Percentiles rank a stretch among this genome's conserved stretches.
Evolutionary conservation across 2,888 invertebrate species (phyloP).

Genomic region (Silvanus unidentatus): DNA sequence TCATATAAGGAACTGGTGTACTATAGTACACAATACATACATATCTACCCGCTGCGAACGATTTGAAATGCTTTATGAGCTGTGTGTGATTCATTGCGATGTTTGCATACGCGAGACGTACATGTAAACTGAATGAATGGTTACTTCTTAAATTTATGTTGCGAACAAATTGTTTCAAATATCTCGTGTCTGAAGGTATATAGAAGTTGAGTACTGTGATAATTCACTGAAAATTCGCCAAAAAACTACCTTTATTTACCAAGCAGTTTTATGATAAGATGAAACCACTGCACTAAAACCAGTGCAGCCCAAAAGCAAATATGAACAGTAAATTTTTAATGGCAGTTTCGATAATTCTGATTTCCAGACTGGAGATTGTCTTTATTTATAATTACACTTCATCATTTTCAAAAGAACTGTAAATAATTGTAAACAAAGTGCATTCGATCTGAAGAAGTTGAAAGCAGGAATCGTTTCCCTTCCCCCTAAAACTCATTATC

Average conservation of each 20-base stretch:
- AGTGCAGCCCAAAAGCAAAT: too few relatives aligned
- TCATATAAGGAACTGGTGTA: too few relatives aligned
- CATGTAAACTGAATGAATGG: conserved; percentile 27
- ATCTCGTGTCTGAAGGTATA: conserved; percentile 17
- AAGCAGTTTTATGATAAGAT: too few relatives aligned
- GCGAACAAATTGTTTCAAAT: conserved; percentile 21
- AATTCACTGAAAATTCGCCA: conserved; percentile 14
- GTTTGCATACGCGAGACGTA: conserved; percentile 30
- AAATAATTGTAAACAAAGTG: too few relatives aligned
- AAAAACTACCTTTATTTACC: too few relatives aligned
- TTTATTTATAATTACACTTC: too few relatives aligned
- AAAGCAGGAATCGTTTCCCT: conserved; percentile 6
- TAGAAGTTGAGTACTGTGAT: conserved; percentile 11
- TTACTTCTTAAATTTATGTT: conserved; percentile 29
- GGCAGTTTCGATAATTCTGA: too few relatives aligned
- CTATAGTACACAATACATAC: not conserved
- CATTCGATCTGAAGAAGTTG: too few relatives aligned
- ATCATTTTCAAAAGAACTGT: too few relatives aligned
- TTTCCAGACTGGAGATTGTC: too few relatives aligned
- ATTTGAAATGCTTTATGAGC: conserved; percentile 30
- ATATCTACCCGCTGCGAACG: conserved; percentile 7
- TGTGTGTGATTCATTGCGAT: conserved; percentile 31
- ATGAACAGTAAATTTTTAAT: too few relatives aligned
- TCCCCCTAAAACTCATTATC: conserved; percentile 8
- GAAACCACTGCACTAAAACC: too few relatives aligned